Base-by-base conservation (phyloP, 2,797 vertebrate species). In the Chaetodon trifasciatus region DNA sequence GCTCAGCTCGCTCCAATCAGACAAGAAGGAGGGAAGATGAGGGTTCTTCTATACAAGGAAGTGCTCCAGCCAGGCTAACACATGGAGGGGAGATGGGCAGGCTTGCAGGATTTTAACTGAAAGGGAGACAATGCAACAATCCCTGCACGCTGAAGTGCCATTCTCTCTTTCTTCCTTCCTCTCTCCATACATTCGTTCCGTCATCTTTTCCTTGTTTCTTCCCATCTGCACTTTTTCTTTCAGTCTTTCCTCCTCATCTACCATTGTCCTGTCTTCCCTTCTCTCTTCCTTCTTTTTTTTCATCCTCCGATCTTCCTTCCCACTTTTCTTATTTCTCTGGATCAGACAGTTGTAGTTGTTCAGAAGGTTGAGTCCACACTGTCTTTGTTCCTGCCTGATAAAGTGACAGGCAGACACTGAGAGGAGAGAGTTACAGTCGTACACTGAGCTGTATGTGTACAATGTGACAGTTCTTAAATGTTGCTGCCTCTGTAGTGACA, bases 391-490 rank as follows among this genome's bases (percentile, higher is more conserved):
- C 75, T 76, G 84, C 84, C 80, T 49, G 52, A 83, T 68, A 64
- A 40, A 74, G 65, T 58, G 84, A 86, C 86, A 63, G 83, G 69
- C 79, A 40, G 87, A 61, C 76, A n/a, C 49, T 15, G 75, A 80
- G 76, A 28, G 68, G 72, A 53, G 58, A 71, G 52, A 68, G 74
- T 71, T 71, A 57, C 64, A 74, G 76, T 73, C 62, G 28, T 50
- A 77, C 78, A 58, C 73, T 60, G 72, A 68, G 78, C 76, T 85
- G 55, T 40, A 46, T 56, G 84, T 80, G 70, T 60, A 68, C 80
- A 35, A 12, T 70, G 82, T 86, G 88, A 88, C 86, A 78, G 86
- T 80, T 88, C 82, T 82, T 88, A 88, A 89, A 87, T 8, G 79
- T 68, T 32, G 70, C 71, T 68, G 89, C 76, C 68, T 79, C 76